These are phyloP conservation scores for Drosophila fulvimacula DNA, from an alignment of 2,888 invertebrate species.

Conservation along the genomic window DNA sequence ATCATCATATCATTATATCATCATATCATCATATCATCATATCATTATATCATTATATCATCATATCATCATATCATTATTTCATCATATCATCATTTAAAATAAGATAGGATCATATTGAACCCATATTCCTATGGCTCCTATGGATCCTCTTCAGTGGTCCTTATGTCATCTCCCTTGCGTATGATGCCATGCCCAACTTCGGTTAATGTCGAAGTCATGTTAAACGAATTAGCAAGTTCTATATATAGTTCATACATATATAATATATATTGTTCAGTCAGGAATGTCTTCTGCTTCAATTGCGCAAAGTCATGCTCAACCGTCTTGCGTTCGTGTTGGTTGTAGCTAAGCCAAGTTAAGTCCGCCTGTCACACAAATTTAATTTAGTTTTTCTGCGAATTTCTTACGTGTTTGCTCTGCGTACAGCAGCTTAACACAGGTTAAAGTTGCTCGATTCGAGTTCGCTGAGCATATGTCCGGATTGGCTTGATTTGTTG, in stretches of 20 bases:
- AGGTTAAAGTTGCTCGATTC: slow-evolving; percentile 4
- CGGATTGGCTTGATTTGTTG: neutral
- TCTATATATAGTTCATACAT: slow-evolving; percentile 1
- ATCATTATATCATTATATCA: no score
- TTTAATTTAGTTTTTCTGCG: neutral
- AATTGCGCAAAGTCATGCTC: neutral
- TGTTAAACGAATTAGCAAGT: neutral
- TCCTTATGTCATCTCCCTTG: neutral
- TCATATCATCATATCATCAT: no score
- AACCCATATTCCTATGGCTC: neutral
- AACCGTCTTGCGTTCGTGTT: neutral
- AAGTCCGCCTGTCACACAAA: neutral
- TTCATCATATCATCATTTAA: no score
- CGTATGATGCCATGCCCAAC: neutral
- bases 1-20: no score
- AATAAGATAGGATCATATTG: no score
- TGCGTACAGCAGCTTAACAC: no score
- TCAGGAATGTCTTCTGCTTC: neutral
- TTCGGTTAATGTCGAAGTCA: neutral
- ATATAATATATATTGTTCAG: neutral
- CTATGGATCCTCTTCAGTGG: neutral
- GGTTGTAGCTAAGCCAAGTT: neutral
- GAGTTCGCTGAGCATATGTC: slow-evolving; percentile 5
- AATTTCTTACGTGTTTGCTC: neutral
- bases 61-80: no score